Conservation (phyloP, 2,797 vertebrate species). For the Micropoecilia bifurca region DNA sequence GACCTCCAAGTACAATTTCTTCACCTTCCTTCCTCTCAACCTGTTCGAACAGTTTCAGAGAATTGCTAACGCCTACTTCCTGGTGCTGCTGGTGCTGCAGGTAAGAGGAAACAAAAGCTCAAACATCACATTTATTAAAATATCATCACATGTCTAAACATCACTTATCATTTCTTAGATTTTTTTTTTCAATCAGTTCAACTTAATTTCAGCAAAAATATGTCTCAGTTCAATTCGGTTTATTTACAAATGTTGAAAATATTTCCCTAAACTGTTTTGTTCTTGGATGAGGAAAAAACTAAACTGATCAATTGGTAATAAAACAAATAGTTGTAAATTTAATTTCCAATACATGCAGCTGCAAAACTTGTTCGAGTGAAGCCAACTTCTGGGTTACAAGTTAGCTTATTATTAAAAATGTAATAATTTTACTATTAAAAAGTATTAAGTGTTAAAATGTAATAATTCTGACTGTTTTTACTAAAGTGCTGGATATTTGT, state of each 20-base stretch:
- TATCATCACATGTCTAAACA: background rate
- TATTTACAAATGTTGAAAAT: no score
- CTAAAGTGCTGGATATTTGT: background rate
- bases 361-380: background rate
- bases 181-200: no score
- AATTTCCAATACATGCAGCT: background rate
- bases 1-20: constrained; percentile 93
- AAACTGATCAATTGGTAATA: background rate
- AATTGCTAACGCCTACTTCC: constrained; percentile 95
- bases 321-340: background rate
- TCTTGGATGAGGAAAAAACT: background rate
- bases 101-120: constrained; percentile 63
- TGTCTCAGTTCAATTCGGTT: no score
- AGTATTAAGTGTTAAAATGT: no score
- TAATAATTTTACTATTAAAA: no score
- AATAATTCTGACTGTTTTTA: no score
- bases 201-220: no score
- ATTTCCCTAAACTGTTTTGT: background rate
- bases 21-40: constrained; percentile 95
- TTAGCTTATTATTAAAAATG: no score
- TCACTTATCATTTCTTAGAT: background rate
- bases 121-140: background rate
- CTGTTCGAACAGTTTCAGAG: constrained; percentile 97
- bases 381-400: no score
- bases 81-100: constrained; percentile 93